Conservation (phyloP, 2,888 invertebrate genomes). For the Desoria tigrina region DNA sequence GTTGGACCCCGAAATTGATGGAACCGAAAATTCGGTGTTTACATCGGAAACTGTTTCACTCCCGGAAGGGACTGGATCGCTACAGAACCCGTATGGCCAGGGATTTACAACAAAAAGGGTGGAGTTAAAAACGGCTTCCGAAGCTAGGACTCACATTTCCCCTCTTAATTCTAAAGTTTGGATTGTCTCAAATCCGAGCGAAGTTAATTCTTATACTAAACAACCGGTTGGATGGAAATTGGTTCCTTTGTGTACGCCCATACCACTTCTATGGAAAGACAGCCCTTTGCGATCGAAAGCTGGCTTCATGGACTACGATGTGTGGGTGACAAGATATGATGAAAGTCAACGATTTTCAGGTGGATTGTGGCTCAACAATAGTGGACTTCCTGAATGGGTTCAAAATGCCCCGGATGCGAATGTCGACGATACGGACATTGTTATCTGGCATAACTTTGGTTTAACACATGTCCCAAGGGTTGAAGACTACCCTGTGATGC, state of each 20-base stretch:
- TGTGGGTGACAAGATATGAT: slow-evolving; percentile 39
- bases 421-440: slow-evolving; percentile 29
- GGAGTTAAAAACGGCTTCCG: slow-evolving; percentile 22
- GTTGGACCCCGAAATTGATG: slow-evolving; percentile 38
- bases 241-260: slow-evolving; percentile 23
- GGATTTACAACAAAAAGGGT: slow-evolving; percentile 21
- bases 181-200: slow-evolving; percentile 28
- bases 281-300: slow-evolving; percentile 26
- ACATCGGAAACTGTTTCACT: slow-evolving; percentile 27
- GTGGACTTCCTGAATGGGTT: slow-evolving; percentile 41
- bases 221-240: slow-evolving; percentile 34
- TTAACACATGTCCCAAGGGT: no score
- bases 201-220: slow-evolving; percentile 11
- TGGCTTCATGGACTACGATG: slow-evolving; percentile 29
- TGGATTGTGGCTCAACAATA: slow-evolving; percentile 33
- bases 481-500: no score
- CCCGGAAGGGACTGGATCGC: no score
- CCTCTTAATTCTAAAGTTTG: slow-evolving; percentile 29
- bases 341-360: slow-evolving; percentile 38
- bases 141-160: slow-evolving; percentile 16
- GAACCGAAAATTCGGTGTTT: slow-evolving; percentile 26
- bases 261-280: slow-evolving; percentile 20
- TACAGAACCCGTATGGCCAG: slow-evolving; percentile 40
- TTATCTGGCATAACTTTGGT: no score
- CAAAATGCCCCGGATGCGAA: slow-evolving; percentile 13